Conservation (phyloP, 2,113 vertebrate genomes). For the Varanus salvator region DNA sequence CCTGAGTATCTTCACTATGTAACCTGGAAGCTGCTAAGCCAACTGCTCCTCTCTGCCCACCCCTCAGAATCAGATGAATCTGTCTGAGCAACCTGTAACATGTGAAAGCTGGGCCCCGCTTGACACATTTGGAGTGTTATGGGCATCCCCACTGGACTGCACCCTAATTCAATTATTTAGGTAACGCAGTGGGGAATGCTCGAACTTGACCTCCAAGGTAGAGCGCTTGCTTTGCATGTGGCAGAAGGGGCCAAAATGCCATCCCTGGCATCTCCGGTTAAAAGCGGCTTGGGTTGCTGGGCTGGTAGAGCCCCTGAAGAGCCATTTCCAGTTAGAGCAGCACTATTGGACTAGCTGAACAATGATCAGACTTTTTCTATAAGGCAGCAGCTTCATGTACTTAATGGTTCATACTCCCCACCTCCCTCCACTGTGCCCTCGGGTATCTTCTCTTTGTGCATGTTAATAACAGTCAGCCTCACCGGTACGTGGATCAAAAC, state of each 20-base stretch:
- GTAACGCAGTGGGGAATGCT: neutral
- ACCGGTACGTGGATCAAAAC: neutral
- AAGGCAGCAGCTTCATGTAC: neutral
- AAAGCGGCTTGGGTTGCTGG: neutral
- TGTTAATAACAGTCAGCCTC: neutral
- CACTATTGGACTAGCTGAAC: neutral
- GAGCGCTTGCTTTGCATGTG: neutral
- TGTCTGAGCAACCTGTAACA: too few species aligned
- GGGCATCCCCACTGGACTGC: too few species aligned
- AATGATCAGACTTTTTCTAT: neutral
- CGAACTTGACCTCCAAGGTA: neutral
- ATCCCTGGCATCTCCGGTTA: neutral
- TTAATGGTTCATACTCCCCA: neutral
- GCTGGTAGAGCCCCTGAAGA: neutral
- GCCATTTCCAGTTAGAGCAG: neutral
- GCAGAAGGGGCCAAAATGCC: neutral
- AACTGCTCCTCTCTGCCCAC: too few species aligned
- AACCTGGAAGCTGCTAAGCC: too few species aligned
- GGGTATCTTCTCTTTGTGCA: neutral
- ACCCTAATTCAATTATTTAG: neutral
- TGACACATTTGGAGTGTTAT: too few species aligned
- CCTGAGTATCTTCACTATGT: too few species aligned
- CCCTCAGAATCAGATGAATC: too few species aligned
- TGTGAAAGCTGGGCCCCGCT: too few species aligned
- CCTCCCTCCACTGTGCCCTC: neutral